Percentiles rank a stretch among this genome's conserved stretches.
These are phyloP conservation scores for Poecile atricapillus DNA, from an alignment of 2,113 vertebrate species.

Conservation along the genomic window DNA sequence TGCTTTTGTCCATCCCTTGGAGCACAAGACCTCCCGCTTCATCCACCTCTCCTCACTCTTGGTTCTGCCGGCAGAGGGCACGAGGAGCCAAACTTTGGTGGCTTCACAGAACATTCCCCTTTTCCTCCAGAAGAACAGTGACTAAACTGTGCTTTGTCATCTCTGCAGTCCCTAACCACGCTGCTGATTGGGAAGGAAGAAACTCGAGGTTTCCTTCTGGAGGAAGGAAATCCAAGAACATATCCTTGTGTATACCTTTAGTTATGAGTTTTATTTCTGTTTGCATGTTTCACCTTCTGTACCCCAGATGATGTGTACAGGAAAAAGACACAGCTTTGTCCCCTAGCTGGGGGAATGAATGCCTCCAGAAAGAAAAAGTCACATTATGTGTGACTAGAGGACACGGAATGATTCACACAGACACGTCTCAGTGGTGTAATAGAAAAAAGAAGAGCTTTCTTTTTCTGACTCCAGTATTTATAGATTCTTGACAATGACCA, in stretches of 20 bases:
- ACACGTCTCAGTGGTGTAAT: too few relatives aligned
- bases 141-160: background rate
- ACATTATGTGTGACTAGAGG: too few relatives aligned
- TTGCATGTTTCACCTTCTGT: background rate
- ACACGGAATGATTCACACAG: too few relatives aligned
- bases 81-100: background rate
- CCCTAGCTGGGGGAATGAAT: background rate
- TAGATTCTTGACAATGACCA: too few relatives aligned
- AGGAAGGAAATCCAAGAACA: background rate
- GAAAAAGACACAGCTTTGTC: background rate
- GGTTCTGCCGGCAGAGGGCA: background rate
- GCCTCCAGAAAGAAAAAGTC: background rate
- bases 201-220: background rate
- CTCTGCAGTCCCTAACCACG: background rate
- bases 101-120: background rate
- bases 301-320: too few relatives aligned
- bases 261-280: background rate
- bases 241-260: background rate
- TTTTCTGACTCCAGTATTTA: too few relatives aligned
- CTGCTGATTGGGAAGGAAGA: background rate
- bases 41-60: rapidly evolving
- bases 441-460: too few relatives aligned
- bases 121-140: background rate
- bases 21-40: background rate
- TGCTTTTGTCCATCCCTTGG: background rate